Evolutionary conservation across 2,113 vertebrate genomes (phyloP), one percentile per base, ranked within the genome.

Genomic region (Eurystomus gularis): DNA sequence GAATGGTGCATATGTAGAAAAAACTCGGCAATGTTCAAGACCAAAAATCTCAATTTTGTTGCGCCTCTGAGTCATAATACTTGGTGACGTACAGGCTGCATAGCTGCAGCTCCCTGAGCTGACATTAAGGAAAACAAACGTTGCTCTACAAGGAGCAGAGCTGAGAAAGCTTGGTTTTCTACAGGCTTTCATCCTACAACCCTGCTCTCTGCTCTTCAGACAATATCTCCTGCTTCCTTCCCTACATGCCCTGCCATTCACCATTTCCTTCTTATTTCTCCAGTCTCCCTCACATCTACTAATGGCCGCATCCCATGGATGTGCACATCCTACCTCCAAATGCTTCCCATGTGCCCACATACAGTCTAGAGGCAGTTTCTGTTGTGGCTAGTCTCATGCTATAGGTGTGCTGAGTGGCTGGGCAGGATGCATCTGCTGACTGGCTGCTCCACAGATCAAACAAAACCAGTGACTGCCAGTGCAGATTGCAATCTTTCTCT

Each of bases 21-120:
- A 58, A 70, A 58, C 48, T 35, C 14, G 2, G 20, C 23, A 33
- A 23, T 5, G 3, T 46, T 31, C 3, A 11, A 87, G 81, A 78
- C 64, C 69, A 88, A 93, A 51, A 54, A 82, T 7, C 54, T 96
- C 57, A 48, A 28, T 75, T 90, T 86, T 31, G 55, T 75, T 79
- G 35, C 3, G 6, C 35, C 29, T 90, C 58, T 88, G 88, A 92
- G 77, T 86, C 89, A 94, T 46, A 69, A 46, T 13, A 86, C 91
- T 68, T 55, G 40, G 26, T 35, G 40, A 95, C 57, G 72, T 42
- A 78, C 64, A 60, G 70, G 55, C 70, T 85, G 78, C 23, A 52
- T 64, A 83, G 66, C 76, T 89, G 60, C 54, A 80, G 88, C 9
- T 92, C 88, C 58, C 88, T 66, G 82, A 73, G 58, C 68, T 93